A percentile compares a stretch with the other conserved stretches of the same genome.
phyloP scores from a whole-genome alignment of 1,140 invertebrate species.

The Penaeus vannamei region DNA sequence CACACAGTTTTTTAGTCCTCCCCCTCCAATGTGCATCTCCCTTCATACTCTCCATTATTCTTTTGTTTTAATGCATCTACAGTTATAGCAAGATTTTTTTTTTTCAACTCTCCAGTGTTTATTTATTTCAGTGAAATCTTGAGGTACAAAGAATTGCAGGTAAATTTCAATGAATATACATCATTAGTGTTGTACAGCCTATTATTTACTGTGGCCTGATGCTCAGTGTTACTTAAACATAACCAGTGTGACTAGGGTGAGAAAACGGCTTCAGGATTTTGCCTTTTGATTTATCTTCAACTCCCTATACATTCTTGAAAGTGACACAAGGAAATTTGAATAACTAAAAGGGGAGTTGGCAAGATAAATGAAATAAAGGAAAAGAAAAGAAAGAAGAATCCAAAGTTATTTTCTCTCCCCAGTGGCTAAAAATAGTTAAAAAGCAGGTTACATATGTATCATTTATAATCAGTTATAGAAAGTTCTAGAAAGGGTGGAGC shows the following conservation, averaged over 20 bases:
- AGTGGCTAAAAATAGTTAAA: conserved; percentile 32
- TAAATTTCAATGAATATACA: conserved; percentile 65
- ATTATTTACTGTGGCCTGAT: conserved; percentile 63
- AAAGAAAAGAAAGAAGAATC: too few relatives aligned
- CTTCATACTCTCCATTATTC: conserved; percentile 56
- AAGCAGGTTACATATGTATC: conserved; percentile 42
- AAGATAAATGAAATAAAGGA: too few relatives aligned
- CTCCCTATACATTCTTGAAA: too few relatives aligned
- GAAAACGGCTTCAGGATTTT: conserved; percentile 1
- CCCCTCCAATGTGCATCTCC: conserved; percentile 56
- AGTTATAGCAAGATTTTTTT: conserved; percentile 36
- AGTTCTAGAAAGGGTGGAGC: conserved; percentile 50
- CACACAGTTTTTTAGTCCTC: conserved; percentile 35
- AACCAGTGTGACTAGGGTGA: conserved; percentile 34
- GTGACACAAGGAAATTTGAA: too few relatives aligned
- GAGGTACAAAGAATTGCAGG: conserved; percentile 66
- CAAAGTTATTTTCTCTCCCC: neutral
- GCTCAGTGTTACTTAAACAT: conserved; percentile 48
- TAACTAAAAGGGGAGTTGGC: too few relatives aligned
- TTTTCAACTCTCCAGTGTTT: conserved; percentile 24
- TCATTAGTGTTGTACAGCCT: conserved; percentile 64
- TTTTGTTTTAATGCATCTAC: conserved; percentile 26
- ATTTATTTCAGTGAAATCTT: conserved; percentile 63
- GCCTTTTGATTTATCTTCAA: neutral
- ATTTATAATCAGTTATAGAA: conserved; percentile 49